phyloP scores from a whole-genome alignment of 2,113 vertebrate genomes.

The Plecturocebus donacophilus region DNA sequence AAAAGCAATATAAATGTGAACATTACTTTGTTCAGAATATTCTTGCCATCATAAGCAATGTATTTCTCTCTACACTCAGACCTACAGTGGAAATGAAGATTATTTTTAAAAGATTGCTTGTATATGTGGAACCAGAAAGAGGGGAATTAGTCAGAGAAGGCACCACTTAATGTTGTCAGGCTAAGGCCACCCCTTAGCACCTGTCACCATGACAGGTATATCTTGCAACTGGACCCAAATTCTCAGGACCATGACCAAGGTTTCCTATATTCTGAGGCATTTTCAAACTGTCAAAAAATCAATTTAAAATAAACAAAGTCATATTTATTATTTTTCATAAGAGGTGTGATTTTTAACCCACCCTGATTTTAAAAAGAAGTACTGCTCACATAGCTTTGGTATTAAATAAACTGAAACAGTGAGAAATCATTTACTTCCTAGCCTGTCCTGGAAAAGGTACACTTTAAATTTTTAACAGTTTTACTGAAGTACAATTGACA shows the following conservation, averaged over 20 bases:
- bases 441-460: not conserved
- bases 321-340: not conserved
- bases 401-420: constrained; percentile 16
- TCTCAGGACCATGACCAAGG: not conserved
- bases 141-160: not conserved
- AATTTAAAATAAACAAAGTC: constrained; percentile 5
- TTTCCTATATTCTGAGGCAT: not conserved
- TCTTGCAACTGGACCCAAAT: not conserved
- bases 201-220: not conserved
- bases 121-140: not conserved
- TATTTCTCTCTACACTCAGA: not conserved
- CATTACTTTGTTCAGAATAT: not conserved
- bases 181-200: not conserved
- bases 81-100: not conserved
- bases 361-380: not conserved
- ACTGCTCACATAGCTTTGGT: not conserved
- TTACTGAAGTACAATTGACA: not conserved
- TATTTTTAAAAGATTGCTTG: not conserved
- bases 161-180: not conserved
- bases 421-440: constrained; percentile 7
- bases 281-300: constrained; percentile 15
- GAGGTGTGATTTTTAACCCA: not conserved
- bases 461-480: not conserved
- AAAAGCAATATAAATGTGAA: constrained; percentile 26
- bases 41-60: not conserved